Base-by-base conservation (phyloP, 2,888 invertebrate genomes). In the Harpalus rubripes region DNA sequence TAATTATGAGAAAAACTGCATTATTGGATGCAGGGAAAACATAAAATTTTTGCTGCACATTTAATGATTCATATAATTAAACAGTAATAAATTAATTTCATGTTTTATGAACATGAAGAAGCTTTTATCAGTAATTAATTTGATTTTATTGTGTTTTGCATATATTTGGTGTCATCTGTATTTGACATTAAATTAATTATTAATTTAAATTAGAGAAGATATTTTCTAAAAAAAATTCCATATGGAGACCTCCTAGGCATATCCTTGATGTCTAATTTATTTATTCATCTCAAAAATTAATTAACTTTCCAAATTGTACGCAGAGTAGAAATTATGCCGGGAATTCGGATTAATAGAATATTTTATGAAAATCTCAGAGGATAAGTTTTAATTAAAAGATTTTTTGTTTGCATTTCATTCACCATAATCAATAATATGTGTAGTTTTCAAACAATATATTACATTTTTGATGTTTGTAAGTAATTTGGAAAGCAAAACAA, bases 311-410 rank as follows among this genome's bases (percentile, higher is more conserved):
- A 76, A 74, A 83, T 83, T 83, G 26, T 83, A 83, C 76, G 15
- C 61, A 7, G 41, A n/a, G 44, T 72, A 76, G 76, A 76, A 83
- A 83, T 83, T 83, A 83, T 83, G 83, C 61, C 12, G 72, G 76
- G 83, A 83, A 83, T 83, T 83, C 59, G 61, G 76, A 83, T 76
- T 83, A 76, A 83, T 83, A 83, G 83, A 83, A 83, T 83, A 83
- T 76, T 83, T 83, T 83, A 83, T 83, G 83, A 83, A 83, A 83
- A 83, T 59, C 83, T 83, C 76, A 12, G 22, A 76, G 83, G 76
- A 83, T 83, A 83, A 83, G 63, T 83, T 83, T 83, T 83, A 83
- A 83, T 83, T 83, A 83, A 83, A 76, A 56, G 63, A 74, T 72
- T 83, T 59, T 83, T 83, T 83, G 68, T 68, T 68, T 26, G 15